Evolutionary conservation across 2,888 invertebrate species (phyloP).

Genomic region (Halictus quadricinctus): DNA sequence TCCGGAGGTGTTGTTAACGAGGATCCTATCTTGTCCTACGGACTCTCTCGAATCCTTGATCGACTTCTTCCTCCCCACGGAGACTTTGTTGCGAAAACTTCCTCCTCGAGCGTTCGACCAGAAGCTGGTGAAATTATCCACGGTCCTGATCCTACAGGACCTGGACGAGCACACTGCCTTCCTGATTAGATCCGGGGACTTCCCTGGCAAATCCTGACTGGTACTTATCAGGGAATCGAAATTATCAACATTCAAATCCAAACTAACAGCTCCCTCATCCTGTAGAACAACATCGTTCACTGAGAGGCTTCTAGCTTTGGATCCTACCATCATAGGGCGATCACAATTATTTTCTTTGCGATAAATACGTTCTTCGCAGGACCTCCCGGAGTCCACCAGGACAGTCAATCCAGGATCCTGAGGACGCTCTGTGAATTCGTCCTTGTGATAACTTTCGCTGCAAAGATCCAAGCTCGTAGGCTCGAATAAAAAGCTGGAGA

Average conservation of each 20-base stretch:
- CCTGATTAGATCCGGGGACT: slow-evolving; percentile 30
- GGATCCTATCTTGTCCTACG: slow-evolving; percentile 53
- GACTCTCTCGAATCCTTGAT: slow-evolving; percentile 67
- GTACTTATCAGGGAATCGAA: background rate
- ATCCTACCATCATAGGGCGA: slow-evolving; percentile 18
- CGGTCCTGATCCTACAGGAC: slow-evolving; percentile 64
- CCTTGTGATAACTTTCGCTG: background rate
- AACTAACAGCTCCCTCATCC: slow-evolving; percentile 28
- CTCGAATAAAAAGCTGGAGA: slow-evolving; percentile 72
- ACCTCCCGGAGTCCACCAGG: background rate
- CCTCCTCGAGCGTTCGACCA: slow-evolving; percentile 68
- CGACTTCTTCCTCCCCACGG: slow-evolving; percentile 65
- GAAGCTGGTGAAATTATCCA: slow-evolving; percentile 73
- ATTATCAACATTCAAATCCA: background rate
- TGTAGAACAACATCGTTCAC: slow-evolving; percentile 44
- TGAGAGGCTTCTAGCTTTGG: slow-evolving; percentile 41
- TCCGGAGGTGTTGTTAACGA: slow-evolving; percentile 66
- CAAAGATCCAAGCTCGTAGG: background rate
- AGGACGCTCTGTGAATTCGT: background rate
- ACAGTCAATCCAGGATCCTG: slow-evolving; percentile 14
- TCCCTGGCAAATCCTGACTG: background rate
- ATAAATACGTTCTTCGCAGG: too few relatives aligned
- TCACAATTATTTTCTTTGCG: background rate
- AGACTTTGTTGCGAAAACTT: slow-evolving; percentile 70
- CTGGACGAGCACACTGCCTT: slow-evolving; percentile 56